phyloP scores from a whole-genome alignment of 2,888 invertebrate genomes.

The Exephanes ischioxanthus region DNA sequence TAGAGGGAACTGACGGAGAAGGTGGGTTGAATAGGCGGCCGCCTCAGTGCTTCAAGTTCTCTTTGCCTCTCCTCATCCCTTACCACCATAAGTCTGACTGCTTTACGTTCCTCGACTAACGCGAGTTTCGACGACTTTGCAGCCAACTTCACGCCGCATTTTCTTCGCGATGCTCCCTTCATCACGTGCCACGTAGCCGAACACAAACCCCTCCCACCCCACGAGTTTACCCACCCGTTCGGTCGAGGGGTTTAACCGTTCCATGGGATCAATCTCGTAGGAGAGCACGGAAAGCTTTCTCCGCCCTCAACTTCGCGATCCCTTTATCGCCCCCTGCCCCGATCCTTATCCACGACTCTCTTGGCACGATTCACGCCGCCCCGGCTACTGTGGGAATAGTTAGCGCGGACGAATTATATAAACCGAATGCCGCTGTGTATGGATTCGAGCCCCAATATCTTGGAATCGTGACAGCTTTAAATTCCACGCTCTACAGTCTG shows the following conservation, averaged over 20 bases:
- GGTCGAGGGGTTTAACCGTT: conserved; percentile 45
- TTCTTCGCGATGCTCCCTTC: conserved; percentile 64
- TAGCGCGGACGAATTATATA: conserved; percentile 50
- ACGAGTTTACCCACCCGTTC: conserved; percentile 55
- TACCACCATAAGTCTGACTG: conserved; percentile 60
- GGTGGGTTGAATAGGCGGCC: conserved; percentile 56
- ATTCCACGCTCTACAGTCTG: conserved; percentile 8
- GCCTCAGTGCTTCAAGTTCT: conserved; percentile 26
- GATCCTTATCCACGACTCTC: conserved; percentile 45
- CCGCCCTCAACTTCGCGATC: conserved; percentile 35
- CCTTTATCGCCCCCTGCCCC: conserved; percentile 39
- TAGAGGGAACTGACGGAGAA: conserved; percentile 49
- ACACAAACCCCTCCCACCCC: conserved; percentile 2
- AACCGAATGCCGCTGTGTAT: conserved; percentile 14
- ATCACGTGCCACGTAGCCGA: conserved; percentile 59
- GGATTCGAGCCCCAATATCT: conserved; percentile 20
- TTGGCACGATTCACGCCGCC: not conserved
- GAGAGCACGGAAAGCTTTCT: conserved; percentile 40
- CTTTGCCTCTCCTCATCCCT: conserved; percentile 33
- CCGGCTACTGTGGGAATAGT: conserved; percentile 33
- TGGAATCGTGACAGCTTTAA: not conserved
- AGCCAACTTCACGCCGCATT: conserved; percentile 68
- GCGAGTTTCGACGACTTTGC: conserved; percentile 70
- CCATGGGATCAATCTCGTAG: conserved; percentile 46
- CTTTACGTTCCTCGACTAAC: conserved; percentile 69